A percentile compares a stretch with the other conserved stretches of the same genome.
phyloP scores from a whole-genome alignment of 1,140 invertebrate genomes.

The Drosophila suzukii region DNA sequence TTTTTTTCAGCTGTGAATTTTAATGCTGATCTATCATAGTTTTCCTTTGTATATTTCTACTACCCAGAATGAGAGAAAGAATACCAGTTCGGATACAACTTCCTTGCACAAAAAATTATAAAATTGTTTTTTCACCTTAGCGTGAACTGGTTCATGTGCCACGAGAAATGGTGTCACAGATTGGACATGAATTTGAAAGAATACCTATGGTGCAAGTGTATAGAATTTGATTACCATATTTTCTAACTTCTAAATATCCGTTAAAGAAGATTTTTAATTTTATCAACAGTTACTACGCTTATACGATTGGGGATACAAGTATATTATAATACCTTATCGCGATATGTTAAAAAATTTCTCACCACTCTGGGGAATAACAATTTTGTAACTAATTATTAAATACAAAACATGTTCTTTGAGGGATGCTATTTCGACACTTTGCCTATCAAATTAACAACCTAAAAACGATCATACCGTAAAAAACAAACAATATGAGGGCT shows the following conservation, averaged over 20 bases:
- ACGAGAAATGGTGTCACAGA: not conserved
- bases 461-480: constrained; percentile 8
- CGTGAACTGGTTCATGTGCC: constrained; percentile 1
- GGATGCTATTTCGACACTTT: not conserved
- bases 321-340: constrained; percentile 13
- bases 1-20: constrained; percentile 24
- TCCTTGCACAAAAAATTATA: not conserved
- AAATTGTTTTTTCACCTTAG: not conserved
- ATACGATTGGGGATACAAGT: constrained; percentile 28
- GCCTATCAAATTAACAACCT: not conserved
- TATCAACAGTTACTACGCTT: constrained; percentile 39
- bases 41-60: constrained; percentile 2
- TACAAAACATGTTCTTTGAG: not conserved
- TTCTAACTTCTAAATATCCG: constrained; percentile 17
- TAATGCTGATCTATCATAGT: constrained; percentile 7
- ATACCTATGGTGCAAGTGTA: constrained; percentile 19
- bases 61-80: constrained; percentile 4
- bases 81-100: constrained; percentile 3
- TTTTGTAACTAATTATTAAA: constrained; percentile 6
- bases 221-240: constrained; percentile 22
- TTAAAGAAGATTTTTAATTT: constrained; percentile 21
- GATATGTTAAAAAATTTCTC: constrained; percentile 35
- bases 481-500: constrained; percentile 1
- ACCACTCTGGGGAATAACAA: constrained; percentile 9
- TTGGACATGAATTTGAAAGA: constrained; percentile 4